Evolutionary conservation across 2,888 invertebrate species (phyloP).

Genomic region (Drosophila quinaria): DNA sequence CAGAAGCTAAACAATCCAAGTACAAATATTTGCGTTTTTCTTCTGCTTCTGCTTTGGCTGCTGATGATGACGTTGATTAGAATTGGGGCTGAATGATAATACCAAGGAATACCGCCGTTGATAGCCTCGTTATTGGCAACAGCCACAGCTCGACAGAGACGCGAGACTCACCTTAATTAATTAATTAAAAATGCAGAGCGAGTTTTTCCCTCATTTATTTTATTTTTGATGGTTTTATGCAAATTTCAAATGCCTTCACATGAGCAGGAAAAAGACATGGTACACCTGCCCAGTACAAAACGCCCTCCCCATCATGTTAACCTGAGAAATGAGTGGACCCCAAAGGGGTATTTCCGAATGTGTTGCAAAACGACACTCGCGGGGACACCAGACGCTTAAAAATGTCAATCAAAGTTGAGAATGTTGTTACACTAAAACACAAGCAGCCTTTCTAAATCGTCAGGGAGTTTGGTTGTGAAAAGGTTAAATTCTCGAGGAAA

Average conservation of each 20-base stretch:
- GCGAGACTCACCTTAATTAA: slow-evolving; percentile 70
- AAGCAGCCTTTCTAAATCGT: slow-evolving; percentile 4
- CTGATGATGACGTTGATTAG: slow-evolving; percentile 69
- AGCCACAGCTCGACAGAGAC: slow-evolving; percentile 8
- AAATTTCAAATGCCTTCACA: slow-evolving; percentile 61
- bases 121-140: slow-evolving; percentile 76
- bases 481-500: background rate
- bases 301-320: slow-evolving; percentile 44
- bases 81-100: slow-evolving; percentile 35
- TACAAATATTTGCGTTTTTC: slow-evolving; percentile 71
- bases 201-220: slow-evolving; percentile 36
- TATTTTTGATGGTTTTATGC: slow-evolving; percentile 59
- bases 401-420: slow-evolving; percentile 45
- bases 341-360: slow-evolving; percentile 31
- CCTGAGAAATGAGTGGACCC: slow-evolving; percentile 31
- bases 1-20: slow-evolving; percentile 39
- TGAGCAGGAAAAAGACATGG: slow-evolving; percentile 1
- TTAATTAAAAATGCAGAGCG: slow-evolving; percentile 78
- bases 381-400: slow-evolving; percentile 33
- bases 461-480: background rate
- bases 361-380: slow-evolving; percentile 19
- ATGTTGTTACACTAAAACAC: slow-evolving; percentile 13
- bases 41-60: slow-evolving; percentile 22
- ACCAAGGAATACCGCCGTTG: slow-evolving; percentile 50
- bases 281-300: slow-evolving; percentile 37